Evolutionary conservation across 1,140 invertebrate species (phyloP).

Genomic region (Thereuonema tuberculata): DNA sequence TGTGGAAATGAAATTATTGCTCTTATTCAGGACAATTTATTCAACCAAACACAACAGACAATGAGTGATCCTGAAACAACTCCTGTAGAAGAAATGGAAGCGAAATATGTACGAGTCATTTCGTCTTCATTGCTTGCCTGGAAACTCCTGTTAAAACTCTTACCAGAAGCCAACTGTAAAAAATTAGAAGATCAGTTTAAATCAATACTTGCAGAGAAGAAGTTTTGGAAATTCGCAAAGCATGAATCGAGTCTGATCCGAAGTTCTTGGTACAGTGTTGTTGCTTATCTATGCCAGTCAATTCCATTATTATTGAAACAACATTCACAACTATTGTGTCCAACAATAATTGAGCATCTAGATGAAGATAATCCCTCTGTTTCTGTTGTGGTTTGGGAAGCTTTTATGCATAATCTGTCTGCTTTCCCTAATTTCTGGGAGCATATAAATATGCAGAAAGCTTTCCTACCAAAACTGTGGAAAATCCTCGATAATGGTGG

Average conservation of each 20-base stretch:
- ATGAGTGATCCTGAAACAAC: constrained; percentile 43
- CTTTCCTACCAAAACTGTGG: background rate
- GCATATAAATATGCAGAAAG: background rate
- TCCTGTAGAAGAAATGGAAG: constrained; percentile 51
- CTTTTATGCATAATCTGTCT: constrained; percentile 16
- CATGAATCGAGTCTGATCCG: constrained; percentile 28
- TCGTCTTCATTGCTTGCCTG: constrained; percentile 51
- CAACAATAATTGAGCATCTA: constrained; percentile 46
- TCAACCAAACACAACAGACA: constrained; percentile 46
- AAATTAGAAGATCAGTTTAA: constrained; percentile 15
- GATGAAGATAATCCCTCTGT: constrained; percentile 54
- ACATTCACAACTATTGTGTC: constrained; percentile 41
- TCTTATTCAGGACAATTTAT: constrained; percentile 49
- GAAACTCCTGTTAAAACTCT: constrained; percentile 34
- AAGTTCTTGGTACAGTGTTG: constrained; percentile 47
- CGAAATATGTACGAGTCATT: constrained; percentile 52
- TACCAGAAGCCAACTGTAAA: constrained; percentile 18
- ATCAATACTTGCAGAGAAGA: constrained; percentile 39
- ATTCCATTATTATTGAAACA: constrained; percentile 32
- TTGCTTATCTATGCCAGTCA: constrained; percentile 46
- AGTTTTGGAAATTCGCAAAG: constrained; percentile 55
- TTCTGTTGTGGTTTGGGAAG: constrained; percentile 53
- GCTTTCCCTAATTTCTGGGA: background rate
- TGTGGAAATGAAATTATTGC: constrained; percentile 60
- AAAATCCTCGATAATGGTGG: background rate